Evolutionary conservation across 2,113 vertebrate genomes (phyloP).

Genomic region (Morone chrysops): DNA sequence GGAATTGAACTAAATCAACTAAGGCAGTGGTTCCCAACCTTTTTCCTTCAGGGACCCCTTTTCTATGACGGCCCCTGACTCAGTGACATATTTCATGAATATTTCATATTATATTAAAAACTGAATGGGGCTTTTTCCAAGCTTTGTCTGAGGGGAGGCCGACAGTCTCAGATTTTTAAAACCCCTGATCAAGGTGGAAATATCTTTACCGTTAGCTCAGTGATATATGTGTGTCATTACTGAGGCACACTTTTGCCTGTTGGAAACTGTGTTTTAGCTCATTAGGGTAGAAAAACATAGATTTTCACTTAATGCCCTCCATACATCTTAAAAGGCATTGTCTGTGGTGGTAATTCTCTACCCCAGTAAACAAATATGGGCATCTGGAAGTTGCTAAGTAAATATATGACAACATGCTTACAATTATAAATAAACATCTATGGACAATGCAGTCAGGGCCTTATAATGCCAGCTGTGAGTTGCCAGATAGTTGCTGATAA

Average conservation of each 20-base stretch:
- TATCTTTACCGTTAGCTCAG: background rate
- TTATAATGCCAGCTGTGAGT: background rate
- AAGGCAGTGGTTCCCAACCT: no score
- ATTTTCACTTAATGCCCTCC: background rate
- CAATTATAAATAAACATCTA: background rate
- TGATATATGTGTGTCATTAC: background rate
- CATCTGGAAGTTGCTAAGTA: background rate
- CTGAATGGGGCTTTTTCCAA: no score
- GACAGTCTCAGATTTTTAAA: no score
- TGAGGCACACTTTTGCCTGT: background rate
- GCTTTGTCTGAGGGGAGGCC: no score
- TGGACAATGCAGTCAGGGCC: background rate
- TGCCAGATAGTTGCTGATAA: background rate
- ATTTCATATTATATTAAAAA: no score
- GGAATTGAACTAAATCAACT: no score
- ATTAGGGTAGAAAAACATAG: background rate
- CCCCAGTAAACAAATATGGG: background rate
- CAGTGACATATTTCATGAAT: no score
- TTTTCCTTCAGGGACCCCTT: no score
- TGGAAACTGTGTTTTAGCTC: background rate
- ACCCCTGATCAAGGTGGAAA: no score
- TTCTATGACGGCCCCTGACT: no score
- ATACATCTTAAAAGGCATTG: background rate
- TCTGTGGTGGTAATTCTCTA: background rate
- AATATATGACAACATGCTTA: background rate